phyloP scores from a whole-genome alignment of 2,797 vertebrate genomes.

The Craterocephalus amniculus region DNA sequence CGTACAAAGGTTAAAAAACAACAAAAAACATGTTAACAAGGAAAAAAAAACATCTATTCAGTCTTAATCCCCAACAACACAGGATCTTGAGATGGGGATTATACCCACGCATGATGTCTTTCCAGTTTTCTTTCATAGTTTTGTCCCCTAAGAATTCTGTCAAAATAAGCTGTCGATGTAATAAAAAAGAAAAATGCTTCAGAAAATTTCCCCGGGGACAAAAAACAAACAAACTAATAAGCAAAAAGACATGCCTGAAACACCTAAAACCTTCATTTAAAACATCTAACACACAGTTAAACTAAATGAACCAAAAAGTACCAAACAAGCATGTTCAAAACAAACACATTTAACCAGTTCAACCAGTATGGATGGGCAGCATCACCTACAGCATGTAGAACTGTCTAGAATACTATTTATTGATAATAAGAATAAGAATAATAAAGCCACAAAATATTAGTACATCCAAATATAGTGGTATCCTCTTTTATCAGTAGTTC shows the following conservation, averaged over 20 bases:
- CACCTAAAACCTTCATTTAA: conserved; percentile 75
- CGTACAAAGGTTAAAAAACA: conserved; percentile 60
- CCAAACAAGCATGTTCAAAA: conserved; percentile 66
- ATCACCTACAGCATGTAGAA: conserved; percentile 60
- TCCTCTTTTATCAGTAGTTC: conserved; percentile 70
- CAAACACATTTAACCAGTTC: conserved; percentile 68
- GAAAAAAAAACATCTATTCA: conserved; percentile 64
- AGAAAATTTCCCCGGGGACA: conserved; percentile 32
- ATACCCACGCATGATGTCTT: conserved; percentile 27
- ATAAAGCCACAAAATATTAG: conserved; percentile 49
- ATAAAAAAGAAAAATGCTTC: conserved; percentile 41
- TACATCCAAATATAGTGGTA: conserved; percentile 57
- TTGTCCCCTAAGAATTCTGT: conserved; percentile 41
- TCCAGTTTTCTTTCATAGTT: conserved; percentile 46
- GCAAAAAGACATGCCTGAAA: conserved; percentile 78
- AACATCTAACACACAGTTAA: conserved; percentile 78
- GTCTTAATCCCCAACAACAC: conserved; percentile 62
- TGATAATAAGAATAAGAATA: conserved; percentile 37
- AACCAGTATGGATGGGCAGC: conserved; percentile 73
- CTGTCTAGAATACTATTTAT: conserved; percentile 68
- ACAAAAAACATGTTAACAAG: conserved; percentile 52
- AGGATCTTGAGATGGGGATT: conserved; percentile 45
- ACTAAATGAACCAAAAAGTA: conserved; percentile 72
- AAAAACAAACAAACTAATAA: conserved; percentile 64
- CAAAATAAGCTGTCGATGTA: conserved; percentile 38